Base-by-base conservation (phyloP, 2,888 invertebrate genomes). In the Ectemnius lituratus region DNA sequence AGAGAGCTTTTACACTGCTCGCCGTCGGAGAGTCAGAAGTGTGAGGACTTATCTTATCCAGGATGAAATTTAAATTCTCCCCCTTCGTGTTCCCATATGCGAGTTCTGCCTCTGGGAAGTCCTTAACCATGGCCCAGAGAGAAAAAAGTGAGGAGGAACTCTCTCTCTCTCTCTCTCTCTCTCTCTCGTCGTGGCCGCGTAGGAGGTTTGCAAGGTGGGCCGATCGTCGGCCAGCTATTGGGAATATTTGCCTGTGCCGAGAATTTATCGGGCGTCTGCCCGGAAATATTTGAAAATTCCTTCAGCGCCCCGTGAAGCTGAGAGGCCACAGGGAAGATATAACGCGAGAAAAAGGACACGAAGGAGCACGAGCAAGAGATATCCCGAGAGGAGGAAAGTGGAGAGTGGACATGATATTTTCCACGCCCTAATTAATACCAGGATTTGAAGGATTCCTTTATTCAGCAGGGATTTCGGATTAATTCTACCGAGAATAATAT, bases 231-330 rank as follows among this genome's bases (percentile, higher is more conserved):
- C 78, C 76, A 84, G 85, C 84, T 87, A 87, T 88, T 85, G 88
- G 88, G 87, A 88, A 87, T 88, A 88, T 88, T 88, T 88, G 85
- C 86, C 80, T 80, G 79, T 83, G 81, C 77, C 81, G 86, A 87
- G 88, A 88, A 88, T 88, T 88, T 88, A 88, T 88, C 85, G 88
- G 85, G 82, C 84, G 83, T 84, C 86, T 83, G 83, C 72, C 76
- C 83, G 84, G 83, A 87, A 87, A 88, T 87, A 88, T 88, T 88
- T 87, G 81, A 84, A 85, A 88, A 88, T 88, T 87, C 88, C 87
- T 82, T 78, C 80, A 83, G 77, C 81, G 84, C 82, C 78, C 73
- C 67, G 77, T 64, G 62, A 70, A 73, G 61, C 68, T 37, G 37
- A 28, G 28, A 65, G 71, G 62, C 59, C 70, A 68, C 62, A 70